Percentiles rank a stretch among this genome's conserved stretches.
These are phyloP conservation scores for Caerostris darwini DNA, from an alignment of 1,140 invertebrate species.

Conservation along the genomic window DNA sequence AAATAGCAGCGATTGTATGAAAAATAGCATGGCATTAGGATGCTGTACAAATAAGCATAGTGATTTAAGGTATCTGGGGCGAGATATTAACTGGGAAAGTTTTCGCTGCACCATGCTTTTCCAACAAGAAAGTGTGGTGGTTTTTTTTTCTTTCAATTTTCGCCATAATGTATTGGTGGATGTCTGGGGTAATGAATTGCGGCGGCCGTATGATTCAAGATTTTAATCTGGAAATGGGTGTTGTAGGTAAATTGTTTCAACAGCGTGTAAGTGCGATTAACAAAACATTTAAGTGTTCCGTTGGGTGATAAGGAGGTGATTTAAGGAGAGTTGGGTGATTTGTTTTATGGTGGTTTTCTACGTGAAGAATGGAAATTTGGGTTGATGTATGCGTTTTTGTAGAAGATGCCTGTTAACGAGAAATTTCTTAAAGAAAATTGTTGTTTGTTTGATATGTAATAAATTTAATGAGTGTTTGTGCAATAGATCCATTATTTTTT, in stretches of 20 bases:
- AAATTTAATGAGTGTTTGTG: too few species aligned
- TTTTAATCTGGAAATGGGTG: not conserved
- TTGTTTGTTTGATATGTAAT: too few species aligned
- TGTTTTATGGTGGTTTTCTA: not conserved
- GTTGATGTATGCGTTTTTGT: too few species aligned
- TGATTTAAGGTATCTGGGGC: conserved; percentile 6
- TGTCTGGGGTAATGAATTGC: not conserved
- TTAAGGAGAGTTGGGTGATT: not conserved
- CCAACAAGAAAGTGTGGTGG: not conserved
- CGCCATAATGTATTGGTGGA: not conserved
- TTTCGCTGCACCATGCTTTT: not conserved
- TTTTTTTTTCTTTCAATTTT: not conserved
- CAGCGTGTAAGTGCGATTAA: conserved; percentile 48
- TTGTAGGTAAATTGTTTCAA: conserved; percentile 37
- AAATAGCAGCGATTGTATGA: conserved; percentile 44
- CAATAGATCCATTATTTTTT: too few species aligned
- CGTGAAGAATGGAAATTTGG: not conserved
- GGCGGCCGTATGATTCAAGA: not conserved
- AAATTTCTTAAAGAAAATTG: too few species aligned
- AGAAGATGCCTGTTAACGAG: too few species aligned
- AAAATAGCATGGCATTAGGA: conserved; percentile 14
- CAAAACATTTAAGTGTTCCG: conserved; percentile 9
- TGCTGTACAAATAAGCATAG: conserved; percentile 35
- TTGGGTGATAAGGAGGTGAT: not conserved
- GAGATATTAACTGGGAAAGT: conserved; percentile 22